A percentile compares a stretch with the other conserved stretches of the same genome.
These are phyloP conservation scores for Adelosebastes latens DNA, from an alignment of 2,797 vertebrate genomes.

Conservation along the genomic window DNA sequence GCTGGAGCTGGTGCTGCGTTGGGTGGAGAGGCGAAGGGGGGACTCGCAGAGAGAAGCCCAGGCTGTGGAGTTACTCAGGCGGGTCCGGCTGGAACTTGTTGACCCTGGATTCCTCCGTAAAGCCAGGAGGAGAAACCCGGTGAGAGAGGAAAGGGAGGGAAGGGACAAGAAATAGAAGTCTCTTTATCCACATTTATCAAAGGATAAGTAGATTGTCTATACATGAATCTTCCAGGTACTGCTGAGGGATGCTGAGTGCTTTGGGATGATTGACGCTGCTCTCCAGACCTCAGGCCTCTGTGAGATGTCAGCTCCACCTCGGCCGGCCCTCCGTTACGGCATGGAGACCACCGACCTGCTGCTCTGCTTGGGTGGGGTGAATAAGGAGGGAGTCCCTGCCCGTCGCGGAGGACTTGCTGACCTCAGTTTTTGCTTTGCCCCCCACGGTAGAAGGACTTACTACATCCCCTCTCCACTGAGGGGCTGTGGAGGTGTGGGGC, in stretches of 20 bases:
- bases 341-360: slow-evolving; percentile 91
- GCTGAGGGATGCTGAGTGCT: slow-evolving; percentile 82
- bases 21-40: slow-evolving; percentile 84
- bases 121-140: slow-evolving; percentile 87
- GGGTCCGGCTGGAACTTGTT: slow-evolving; percentile 87
- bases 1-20: slow-evolving; percentile 88
- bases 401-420: slow-evolving; percentile 85
- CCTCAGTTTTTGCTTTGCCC: slow-evolving; percentile 89
- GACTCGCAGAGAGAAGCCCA: slow-evolving; percentile 68
- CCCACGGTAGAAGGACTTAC: slow-evolving; percentile 79
- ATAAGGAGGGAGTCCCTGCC: slow-evolving; percentile 83
- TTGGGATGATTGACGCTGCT: slow-evolving; percentile 85
- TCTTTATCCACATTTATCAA: background rate
- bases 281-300: slow-evolving; percentile 81
- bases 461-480: slow-evolving; percentile 89
- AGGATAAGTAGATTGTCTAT: background rate
- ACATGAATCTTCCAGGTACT: slow-evolving; percentile 55
- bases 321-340: slow-evolving; percentile 86
- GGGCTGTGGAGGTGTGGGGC: slow-evolving; percentile 79
- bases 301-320: slow-evolving; percentile 70
- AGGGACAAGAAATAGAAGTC: background rate
- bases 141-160: slow-evolving; percentile 32
- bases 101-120: slow-evolving; percentile 88
- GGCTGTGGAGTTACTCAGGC: slow-evolving; percentile 84
- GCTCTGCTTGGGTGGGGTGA: slow-evolving; percentile 88